Evolutionary conservation across 2,888 invertebrate genomes (phyloP), one percentile per base, ranked within the genome.

Genomic region (Therioaphis trifolii): DNA sequence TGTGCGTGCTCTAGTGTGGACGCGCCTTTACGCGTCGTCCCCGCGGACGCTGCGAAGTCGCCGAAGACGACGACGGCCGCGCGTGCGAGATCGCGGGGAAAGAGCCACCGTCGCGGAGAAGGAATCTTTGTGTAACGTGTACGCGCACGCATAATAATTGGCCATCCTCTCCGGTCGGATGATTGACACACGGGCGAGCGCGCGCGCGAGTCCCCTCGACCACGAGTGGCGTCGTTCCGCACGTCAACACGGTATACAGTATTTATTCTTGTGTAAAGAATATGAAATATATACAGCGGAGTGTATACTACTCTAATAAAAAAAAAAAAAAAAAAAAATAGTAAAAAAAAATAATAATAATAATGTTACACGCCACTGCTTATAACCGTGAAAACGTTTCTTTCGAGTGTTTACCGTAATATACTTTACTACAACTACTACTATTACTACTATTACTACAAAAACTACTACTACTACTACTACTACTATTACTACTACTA

Each of bases 301-400:
- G 24, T 18, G 40, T 58, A 63, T 21, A 29, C 77, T 66, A 55
- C 52, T 68, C 40, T 43, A 68, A 55, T 68, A 52, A 40, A 78
- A 61, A 58, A 72, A 35, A 58, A 75, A 4, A 75, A 68, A 35
- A 58, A 52, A 24, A 58, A 43, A 52, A 61, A n/a, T n/a, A n/a
- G 7, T n/a, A 55, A 68, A 76, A 43, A 71, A 55, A 29, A 75
- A 75, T 27, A 76, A 46, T n/a, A 63, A 76, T 66, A 77, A 68
- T 52, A 68, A 49, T 27, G 49, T 66, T 63, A 76, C 63, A 76
- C 35, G 35, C 77, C 35, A 40, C 61, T 35, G 75, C 24, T 43
- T 46, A 66, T 15, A 78, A 68, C 78, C 66, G 78, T 78, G 78
- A 78, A 78, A 78, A 78, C 71, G 71, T 79, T 79, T 71, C 11